Evolutionary conservation across 2,113 vertebrate species (phyloP).

Genomic region (Phainopepla nitens): DNA sequence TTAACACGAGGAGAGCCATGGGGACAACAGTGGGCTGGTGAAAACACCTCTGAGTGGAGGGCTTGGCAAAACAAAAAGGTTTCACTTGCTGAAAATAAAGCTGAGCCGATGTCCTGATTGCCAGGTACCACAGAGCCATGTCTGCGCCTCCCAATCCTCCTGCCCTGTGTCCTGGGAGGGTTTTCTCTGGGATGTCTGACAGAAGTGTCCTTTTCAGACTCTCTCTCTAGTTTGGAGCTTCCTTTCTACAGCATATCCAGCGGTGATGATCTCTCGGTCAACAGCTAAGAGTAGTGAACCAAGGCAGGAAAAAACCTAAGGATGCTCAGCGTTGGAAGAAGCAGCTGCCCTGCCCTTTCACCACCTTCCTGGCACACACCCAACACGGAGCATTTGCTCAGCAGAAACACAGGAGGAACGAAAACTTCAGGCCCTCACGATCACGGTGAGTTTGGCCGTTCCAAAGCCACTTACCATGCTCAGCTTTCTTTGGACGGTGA

Average conservation of each 20-base stretch:
- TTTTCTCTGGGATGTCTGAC: neutral
- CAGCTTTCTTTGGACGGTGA: neutral
- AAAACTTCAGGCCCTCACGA: neutral
- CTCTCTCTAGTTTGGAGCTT: neutral
- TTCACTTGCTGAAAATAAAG: neutral
- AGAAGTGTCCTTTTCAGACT: neutral
- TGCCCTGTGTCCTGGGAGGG: neutral
- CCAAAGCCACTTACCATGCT: neutral
- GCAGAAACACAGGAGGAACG: neutral
- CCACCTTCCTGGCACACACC: neutral
- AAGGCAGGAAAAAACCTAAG: neutral
- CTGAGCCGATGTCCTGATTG: neutral
- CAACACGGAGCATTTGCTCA: neutral
- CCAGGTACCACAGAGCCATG: neutral
- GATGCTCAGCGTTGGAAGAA: neutral
- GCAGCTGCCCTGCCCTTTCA: neutral
- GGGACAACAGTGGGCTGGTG: neutral
- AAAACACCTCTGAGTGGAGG: neutral
- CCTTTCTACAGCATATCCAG: neutral
- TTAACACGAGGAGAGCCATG: neutral
- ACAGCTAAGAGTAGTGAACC: neutral
- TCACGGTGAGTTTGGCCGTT: neutral
- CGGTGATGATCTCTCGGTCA: neutral
- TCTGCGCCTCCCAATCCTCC: rapidly evolving
- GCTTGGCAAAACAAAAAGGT: neutral